Conservation (phyloP, 2,113 vertebrate genomes). For the Coptodon bakossiorum region DNA sequence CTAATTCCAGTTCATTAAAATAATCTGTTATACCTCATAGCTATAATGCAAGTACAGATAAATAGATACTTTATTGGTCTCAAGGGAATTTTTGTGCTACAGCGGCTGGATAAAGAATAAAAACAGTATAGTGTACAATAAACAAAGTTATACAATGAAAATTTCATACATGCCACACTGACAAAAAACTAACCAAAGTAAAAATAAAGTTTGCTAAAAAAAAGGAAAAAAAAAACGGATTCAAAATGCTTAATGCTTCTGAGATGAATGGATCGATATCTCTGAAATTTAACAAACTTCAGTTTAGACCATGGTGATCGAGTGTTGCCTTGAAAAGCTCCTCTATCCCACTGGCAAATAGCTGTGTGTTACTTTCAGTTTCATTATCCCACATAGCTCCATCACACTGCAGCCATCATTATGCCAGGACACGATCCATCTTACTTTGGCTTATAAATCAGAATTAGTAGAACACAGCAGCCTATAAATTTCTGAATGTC, state of each 20-base stretch:
- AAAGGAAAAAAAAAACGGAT: accelerated
- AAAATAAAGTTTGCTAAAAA: not conserved
- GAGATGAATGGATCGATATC: not conserved
- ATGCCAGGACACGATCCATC: not conserved
- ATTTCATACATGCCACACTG: not conserved
- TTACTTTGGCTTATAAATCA: not conserved
- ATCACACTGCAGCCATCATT: not conserved
- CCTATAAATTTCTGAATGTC: not conserved
- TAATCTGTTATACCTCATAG: not conserved
- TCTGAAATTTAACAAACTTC: not conserved
- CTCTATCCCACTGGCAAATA: not conserved
- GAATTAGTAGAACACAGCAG: not conserved
- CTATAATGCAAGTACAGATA: not conserved
- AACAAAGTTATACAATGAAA: not conserved
- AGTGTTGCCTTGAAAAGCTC: not conserved
- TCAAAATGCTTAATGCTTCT: not conserved
- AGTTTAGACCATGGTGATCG: not conserved
- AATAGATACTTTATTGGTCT: not conserved
- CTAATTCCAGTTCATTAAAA: not conserved
- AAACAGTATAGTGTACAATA: not conserved
- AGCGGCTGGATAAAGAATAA: not conserved
- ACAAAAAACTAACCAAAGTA: not conserved
- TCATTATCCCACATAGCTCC: not conserved
- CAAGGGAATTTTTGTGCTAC: not conserved
- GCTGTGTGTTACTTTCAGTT: not conserved